Evolutionary conservation across 2,888 invertebrate genomes (phyloP), one percentile per base, ranked within the genome.

Genomic region (Halocaridina rubra): DNA sequence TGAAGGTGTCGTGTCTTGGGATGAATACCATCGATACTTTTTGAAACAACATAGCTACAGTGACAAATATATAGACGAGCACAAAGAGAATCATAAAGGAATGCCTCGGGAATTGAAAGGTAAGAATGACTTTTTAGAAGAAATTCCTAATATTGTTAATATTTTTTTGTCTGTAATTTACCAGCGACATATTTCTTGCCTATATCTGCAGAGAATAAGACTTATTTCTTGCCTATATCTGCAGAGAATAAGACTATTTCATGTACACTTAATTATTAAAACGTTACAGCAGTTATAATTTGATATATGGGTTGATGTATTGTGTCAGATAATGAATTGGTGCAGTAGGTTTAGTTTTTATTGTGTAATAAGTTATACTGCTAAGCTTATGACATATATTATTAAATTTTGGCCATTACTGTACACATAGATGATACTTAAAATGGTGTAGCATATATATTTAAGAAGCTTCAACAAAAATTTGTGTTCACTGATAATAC

Each of bases 1-100:
- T 27, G 22, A 64, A 87, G 87, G 87, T 33, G 57, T 69, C 27
- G 85, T 87, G 22, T 82, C 85, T n/a, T 87, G 87, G 87, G 82
- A 87, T 19, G 87, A 87, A 39, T 85, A 80, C 67, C 61, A 84
- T 22, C 7, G 4, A 3, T 75, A 80, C 69, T 87, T 79, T 77
- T 69, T 87, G 13, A 76, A 72, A 53, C 79, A 85, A n/a, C 85
- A 80, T 22, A 85, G 87, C 0, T 85, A 82, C 71, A 80, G 82
- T 77, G 76, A 81, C 10, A 24, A 87, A n/a, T 87, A 80, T 57
- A 85, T 87, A 33, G 22, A 33, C 13, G 39, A 74, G 8, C 87
- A 87, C 39, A 59, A 81, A 30, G 61, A 80, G 32, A 76, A 59
- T 30, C 75, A 84, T 8, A 85, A 87, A 57, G 87, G 85, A 46